Base-by-base conservation (phyloP, 1,140 invertebrate genomes). In the Ceratina japonica region DNA sequence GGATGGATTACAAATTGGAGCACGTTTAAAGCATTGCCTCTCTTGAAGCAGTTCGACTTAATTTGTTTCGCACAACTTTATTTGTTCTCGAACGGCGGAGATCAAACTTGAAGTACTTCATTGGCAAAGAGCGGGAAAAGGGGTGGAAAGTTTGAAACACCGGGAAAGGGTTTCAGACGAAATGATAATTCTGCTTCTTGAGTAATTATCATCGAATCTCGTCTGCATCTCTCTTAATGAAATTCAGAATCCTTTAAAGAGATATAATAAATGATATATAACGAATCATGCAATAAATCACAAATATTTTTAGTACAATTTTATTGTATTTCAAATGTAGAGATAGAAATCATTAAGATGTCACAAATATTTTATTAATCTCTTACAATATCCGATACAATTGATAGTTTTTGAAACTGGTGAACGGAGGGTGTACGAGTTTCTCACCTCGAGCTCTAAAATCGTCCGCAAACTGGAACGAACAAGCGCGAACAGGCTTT, bases 401-500 rank as follows among this genome's bases (percentile, higher is more conserved):
- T 44, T 44, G 37, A 7, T 0, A 44, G 37, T 10, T 44, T 7
- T 44, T 3, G 37, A 44, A 44, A 44, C 37, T 44, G 3, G 5
- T 44, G 37, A 44, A 44, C 37, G 37, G 37, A 7, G 37, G 37
- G 5, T 44, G 37, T 44, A 44, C 37, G 37, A 18, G n/a, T 22
- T 44, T 62, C 58, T 69, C 68, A 56, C 58, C 61, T 59, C 27
- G 22, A 27, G 71, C 62, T 73, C 77, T 83, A 76, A 69, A 84
- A 76, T 31, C 22, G 68, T 69, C 63, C 8, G 5, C 10, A 22
- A 68, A 76, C 69, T 75, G 44, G 82, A 64, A 69, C 82, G 68
- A 64, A 80, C 78, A 59, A 68, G 63, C 58, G 72, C 15, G 69
- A 74, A 82, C 51, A 49, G 49, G 56, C 66, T 77, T 80, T 62